Conservation (phyloP, 2,797 vertebrate genomes). For the Diceros bicornis region DNA sequence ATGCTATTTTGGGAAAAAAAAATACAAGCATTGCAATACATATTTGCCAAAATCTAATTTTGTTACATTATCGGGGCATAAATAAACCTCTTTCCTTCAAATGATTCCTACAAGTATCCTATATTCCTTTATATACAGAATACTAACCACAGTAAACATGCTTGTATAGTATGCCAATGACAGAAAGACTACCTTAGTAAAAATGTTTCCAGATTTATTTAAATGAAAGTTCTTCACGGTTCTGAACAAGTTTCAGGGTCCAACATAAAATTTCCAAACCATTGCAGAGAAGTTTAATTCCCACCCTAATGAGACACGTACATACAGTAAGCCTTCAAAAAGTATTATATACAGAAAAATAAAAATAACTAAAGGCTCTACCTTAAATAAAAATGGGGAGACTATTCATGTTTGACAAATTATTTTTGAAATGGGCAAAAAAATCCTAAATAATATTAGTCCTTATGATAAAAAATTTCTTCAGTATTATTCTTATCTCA, state of each 20-base stretch:
- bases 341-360: constrained; percentile 37
- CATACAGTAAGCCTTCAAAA: constrained; percentile 46
- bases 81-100: constrained; percentile 32
- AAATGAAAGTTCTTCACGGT: constrained; percentile 57
- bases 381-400: neutral
- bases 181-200: constrained; percentile 32
- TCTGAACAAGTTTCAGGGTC: neutral
- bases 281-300: constrained; percentile 18
- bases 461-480: neutral
- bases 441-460: neutral
- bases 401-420: constrained; percentile 13
- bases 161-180: neutral
- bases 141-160: constrained; percentile 10
- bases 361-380: neutral
- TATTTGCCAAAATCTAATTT: constrained; percentile 52
- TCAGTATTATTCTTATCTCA: constrained; percentile 21
- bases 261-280: constrained; percentile 41
- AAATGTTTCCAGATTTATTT: constrained; percentile 43
- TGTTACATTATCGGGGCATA: constrained; percentile 26
- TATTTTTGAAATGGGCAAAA: constrained; percentile 39
- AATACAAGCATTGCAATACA: constrained; percentile 3
- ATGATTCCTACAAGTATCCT: neutral
- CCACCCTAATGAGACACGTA: neutral
- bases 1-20: neutral
- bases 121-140: constrained; percentile 7